phyloP scores from a whole-genome alignment of 2,888 invertebrate species.

The Palloptera scutellata region DNA sequence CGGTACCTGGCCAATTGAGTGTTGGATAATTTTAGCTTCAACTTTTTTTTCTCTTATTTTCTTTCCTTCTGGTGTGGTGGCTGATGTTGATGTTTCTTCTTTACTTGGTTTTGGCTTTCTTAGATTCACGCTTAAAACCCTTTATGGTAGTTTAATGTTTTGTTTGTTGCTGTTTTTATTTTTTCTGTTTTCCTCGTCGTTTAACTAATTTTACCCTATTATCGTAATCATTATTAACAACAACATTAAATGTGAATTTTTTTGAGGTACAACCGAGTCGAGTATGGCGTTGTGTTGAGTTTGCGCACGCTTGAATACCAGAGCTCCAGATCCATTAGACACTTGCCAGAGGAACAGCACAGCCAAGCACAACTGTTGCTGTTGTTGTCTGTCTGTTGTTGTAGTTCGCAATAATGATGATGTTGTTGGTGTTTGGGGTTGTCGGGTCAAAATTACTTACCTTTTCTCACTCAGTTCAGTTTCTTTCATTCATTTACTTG shows the following conservation, averaged over 20 bases:
- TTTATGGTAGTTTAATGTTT: neutral
- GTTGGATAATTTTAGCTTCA: too few relatives aligned
- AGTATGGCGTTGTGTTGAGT: neutral
- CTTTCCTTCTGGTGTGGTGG: too few relatives aligned
- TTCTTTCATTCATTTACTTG: too few relatives aligned
- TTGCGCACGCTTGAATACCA: neutral
- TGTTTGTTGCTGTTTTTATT: neutral
- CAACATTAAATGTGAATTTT: neutral
- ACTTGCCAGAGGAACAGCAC: neutral
- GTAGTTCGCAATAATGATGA: too few relatives aligned
- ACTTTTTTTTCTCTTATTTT: too few relatives aligned
- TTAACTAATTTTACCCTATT: slow-evolving; percentile 4
- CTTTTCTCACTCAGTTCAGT: too few relatives aligned
- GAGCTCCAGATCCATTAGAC: neutral
- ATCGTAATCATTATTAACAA: neutral
- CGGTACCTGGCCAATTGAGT: too few relatives aligned
- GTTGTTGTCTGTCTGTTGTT: too few relatives aligned
- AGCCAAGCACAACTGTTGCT: too few relatives aligned
- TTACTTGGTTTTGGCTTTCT: neutral
- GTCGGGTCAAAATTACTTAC: too few relatives aligned
- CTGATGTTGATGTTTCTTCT: neutral
- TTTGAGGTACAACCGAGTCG: too few relatives aligned
- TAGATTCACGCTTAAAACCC: slow-evolving; percentile 3
- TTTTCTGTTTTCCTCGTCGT: neutral
- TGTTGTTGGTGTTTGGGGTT: too few relatives aligned